Base-by-base conservation (phyloP, 2,797 vertebrate species). In the Adrianichthys oophorus region DNA sequence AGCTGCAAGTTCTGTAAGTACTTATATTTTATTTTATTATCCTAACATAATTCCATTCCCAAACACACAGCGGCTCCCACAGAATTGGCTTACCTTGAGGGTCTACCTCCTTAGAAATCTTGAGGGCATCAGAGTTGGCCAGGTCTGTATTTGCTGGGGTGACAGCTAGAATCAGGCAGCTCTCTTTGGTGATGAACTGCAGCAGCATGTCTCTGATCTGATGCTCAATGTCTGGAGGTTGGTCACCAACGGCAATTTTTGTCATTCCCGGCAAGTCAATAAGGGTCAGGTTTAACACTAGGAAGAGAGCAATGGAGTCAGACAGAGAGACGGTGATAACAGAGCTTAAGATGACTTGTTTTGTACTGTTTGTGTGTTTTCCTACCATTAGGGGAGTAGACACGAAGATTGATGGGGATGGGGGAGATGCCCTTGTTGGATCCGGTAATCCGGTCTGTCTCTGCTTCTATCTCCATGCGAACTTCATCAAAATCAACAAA, bases 401-500 rank as follows among this genome's bases (percentile, higher is more conserved):
- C 94, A 0, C 96, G 87, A 32, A 98, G 90, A 88, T 98, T 98
- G 86, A 98, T 98, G 73, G 96, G 96, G 54, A 98, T 19, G 0
- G 94, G 67, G 0, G 96, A 98, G 83, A 98, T 98, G 69, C 96
- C 97, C 74, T 97, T 98, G 88, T 98, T 98, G 53, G 92, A 94
- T 21, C 97, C 97, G 0, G 97, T 98, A 73, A 94, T 83, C 29
- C 97, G 84, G 18, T 98, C 97, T 0, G 96, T 98, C 74, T 98
- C 97, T 0, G 94, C 93, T 76, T 98, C 97, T 2, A 98, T 98
- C 87, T 98, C 97, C 73, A 87, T 82, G 15, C 96, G 94, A 15
- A 98, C 96, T 84, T 98, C 97, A 0, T 98, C 96, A 4, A 98
- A 98, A 72, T 98, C 96, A 23, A 94, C 94, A 91, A 98, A 98